Conservation (phyloP, 2,797 vertebrate genomes). For the Arremon brunneinucha region DNA sequence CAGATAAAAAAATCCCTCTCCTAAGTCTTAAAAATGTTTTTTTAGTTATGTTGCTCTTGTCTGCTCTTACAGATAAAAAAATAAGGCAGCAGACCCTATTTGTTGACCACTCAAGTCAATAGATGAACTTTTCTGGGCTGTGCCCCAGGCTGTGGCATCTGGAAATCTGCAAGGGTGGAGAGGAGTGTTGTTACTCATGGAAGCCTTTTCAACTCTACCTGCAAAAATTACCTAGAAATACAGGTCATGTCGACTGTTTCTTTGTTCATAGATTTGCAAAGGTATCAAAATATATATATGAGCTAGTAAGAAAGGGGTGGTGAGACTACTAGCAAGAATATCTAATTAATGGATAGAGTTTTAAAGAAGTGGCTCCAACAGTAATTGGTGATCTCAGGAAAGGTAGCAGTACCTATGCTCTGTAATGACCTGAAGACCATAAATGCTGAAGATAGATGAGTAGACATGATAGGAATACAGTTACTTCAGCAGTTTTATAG, state of each 20-base stretch:
- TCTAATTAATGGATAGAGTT: not conserved
- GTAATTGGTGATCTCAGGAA: not conserved
- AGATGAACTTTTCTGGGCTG: rapidly evolving
- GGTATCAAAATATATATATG: not conserved
- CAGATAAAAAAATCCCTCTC: not conserved
- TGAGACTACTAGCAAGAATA: not conserved
- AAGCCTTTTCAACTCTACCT: not conserved
- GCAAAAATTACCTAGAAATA: not conserved
- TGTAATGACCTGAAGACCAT: slow-evolving; percentile 3
- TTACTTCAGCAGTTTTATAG: slow-evolving; percentile 43
- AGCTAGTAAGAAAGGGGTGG: not conserved
- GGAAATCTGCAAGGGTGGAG: not conserved
- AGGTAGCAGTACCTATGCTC: not conserved
- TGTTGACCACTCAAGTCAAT: not conserved
- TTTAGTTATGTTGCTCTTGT: not conserved
- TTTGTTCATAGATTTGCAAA: not conserved
- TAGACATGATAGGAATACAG: slow-evolving; percentile 34
- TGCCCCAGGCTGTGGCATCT: not conserved
- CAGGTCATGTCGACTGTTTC: not conserved
- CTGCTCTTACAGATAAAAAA: not conserved
- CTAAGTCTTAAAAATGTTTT: not conserved
- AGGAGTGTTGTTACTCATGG: not conserved
- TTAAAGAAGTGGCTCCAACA: not conserved
- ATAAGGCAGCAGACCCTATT: not conserved
- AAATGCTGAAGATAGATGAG: slow-evolving; percentile 38